phyloP scores from a whole-genome alignment of 2,888 invertebrate species.

The Polyploca ridens region DNA sequence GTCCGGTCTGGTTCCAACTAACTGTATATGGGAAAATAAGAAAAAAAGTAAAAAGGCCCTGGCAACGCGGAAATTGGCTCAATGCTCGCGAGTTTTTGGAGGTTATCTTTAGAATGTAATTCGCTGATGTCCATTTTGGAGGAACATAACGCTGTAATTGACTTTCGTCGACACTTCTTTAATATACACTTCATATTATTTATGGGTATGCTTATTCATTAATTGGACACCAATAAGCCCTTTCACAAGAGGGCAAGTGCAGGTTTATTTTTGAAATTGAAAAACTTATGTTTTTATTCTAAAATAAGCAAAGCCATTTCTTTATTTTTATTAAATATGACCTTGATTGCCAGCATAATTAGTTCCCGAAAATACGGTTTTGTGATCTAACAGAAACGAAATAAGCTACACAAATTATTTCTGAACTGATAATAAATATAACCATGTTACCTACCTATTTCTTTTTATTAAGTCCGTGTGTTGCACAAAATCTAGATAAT shows the following conservation, averaged over 20 bases:
- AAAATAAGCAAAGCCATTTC: too few species aligned
- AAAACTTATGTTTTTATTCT: too few species aligned
- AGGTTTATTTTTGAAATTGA: too few species aligned
- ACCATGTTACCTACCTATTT: too few species aligned
- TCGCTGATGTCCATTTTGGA: slow-evolving; percentile 4
- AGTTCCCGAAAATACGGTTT: too few species aligned
- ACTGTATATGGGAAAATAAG: slow-evolving; percentile 26
- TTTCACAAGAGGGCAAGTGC: too few species aligned
- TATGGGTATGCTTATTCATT: too few species aligned
- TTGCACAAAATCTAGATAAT: slow-evolving; percentile 3
- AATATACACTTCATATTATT: background rate
- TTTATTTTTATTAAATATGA: too few species aligned
- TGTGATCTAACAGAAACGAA: too few species aligned
- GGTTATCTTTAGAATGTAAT: slow-evolving; percentile 7
- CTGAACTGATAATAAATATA: background rate
- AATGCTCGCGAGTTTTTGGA: slow-evolving; percentile 10
- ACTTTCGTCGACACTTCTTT: background rate
- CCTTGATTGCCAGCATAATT: too few species aligned
- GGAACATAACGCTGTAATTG: slow-evolving; percentile 3
- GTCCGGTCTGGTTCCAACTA: slow-evolving; percentile 20
- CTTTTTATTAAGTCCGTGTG: background rate
- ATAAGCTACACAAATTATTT: too few species aligned
- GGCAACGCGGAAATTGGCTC: slow-evolving; percentile 20
- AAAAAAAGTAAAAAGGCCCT: slow-evolving; percentile 8
- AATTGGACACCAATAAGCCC: too few species aligned